A percentile compares a stretch with the other conserved stretches of the same genome.
Evolutionary conservation across 2,113 vertebrate species (phyloP).

Genomic region (Tragelaphus buxtoni): DNA sequence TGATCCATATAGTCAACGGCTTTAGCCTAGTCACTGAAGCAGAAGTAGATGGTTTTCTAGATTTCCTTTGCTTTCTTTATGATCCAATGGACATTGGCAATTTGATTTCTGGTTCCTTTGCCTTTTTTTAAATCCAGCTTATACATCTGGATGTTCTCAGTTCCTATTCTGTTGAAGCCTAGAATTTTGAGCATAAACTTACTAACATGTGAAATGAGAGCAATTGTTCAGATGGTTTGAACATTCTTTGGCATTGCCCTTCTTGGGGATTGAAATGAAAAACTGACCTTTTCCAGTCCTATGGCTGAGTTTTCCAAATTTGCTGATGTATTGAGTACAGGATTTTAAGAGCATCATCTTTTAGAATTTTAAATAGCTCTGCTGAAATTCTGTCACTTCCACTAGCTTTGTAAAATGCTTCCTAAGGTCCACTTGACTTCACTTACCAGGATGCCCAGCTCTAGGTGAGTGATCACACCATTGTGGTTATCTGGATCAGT

Average conservation of each 20-base stretch:
- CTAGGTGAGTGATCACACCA: background rate
- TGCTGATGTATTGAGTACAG: background rate
- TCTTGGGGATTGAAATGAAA: background rate
- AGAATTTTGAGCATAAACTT: background rate
- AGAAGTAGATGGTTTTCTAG: background rate
- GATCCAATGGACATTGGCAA: fast-evolving
- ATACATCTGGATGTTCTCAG: background rate
- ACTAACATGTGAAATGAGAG: background rate
- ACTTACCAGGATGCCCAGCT: background rate
- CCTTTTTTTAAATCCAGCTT: background rate
- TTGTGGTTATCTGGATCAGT: background rate
- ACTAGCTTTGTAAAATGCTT: background rate
- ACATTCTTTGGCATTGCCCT: background rate
- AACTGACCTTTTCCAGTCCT: background rate
- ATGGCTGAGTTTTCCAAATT: background rate
- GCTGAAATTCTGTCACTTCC: background rate
- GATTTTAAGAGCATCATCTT: background rate
- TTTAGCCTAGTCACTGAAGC: background rate
- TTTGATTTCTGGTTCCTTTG: background rate
- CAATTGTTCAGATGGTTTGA: background rate
- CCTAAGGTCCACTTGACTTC: background rate
- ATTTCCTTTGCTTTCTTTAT: background rate
- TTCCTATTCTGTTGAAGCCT: background rate
- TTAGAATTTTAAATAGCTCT: background rate
- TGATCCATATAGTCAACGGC: background rate